phyloP scores from a whole-genome alignment of 2,113 vertebrate species.

The Sander vitreus region DNA sequence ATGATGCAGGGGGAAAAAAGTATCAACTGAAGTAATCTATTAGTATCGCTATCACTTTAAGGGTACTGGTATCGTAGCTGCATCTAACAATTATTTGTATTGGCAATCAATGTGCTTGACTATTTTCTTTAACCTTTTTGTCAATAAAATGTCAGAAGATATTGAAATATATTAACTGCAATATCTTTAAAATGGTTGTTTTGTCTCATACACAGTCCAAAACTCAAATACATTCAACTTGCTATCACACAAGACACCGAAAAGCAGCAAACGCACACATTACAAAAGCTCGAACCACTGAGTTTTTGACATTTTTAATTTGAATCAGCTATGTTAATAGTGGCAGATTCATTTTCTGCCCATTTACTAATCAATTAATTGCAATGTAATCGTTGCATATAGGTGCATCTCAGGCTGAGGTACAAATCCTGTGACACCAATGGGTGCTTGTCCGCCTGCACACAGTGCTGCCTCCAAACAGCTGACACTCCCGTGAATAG shows the following conservation, averaged over 20 bases:
- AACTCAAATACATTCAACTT: not conserved
- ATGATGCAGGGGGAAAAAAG: too few relatives aligned
- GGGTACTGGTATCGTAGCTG: too few relatives aligned
- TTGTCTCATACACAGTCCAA: not conserved
- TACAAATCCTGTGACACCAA: not conserved
- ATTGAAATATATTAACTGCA: not conserved
- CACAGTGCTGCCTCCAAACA: not conserved
- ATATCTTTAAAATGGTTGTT: not conserved
- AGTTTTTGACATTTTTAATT: not conserved
- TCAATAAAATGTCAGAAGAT: not conserved
- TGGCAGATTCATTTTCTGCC: too few relatives aligned
- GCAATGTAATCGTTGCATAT: too few relatives aligned
- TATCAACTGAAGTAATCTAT: too few relatives aligned
- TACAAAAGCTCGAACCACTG: not conserved
- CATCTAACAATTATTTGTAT: too few relatives aligned
- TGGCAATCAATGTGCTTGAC: too few relatives aligned
- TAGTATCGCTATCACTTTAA: too few relatives aligned
- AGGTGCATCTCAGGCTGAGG: not conserved
- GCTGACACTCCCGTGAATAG: constrained; percentile 15
- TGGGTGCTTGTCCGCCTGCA: not conserved
- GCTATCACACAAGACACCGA: not conserved
- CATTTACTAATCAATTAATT: too few relatives aligned
- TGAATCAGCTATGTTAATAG: too few relatives aligned
- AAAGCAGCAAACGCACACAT: not conserved
- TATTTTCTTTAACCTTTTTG: not conserved